A percentile compares a stretch with the other conserved stretches of the same genome.
phyloP scores from a whole-genome alignment of 2,113 vertebrate genomes.

The Monopterus albus region DNA sequence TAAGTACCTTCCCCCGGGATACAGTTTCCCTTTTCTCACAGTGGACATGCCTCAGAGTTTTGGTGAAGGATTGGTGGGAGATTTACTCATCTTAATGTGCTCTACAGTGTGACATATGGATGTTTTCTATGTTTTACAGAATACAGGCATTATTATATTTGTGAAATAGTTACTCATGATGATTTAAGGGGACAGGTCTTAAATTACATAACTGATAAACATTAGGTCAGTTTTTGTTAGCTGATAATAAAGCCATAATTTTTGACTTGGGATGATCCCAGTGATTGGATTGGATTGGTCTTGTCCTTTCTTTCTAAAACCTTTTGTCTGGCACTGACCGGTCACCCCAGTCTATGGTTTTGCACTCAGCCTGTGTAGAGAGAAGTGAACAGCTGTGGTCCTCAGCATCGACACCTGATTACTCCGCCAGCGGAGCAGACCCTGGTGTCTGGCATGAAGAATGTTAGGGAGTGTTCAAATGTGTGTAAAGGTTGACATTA shows the following conservation, averaged over 20 bases:
- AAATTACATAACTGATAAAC: conserved; percentile 30
- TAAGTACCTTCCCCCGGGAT: conserved; percentile 51
- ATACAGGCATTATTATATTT: conserved; percentile 21
- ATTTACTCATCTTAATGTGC: conserved; percentile 27
- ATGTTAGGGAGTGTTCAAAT: conserved; percentile 69
- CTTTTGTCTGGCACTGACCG: conserved; percentile 6
- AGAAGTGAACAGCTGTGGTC: conserved; percentile 50
- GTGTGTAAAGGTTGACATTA: conserved; percentile 65
- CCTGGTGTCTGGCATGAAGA: conserved; percentile 60
- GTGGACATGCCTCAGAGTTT: conserved; percentile 25
- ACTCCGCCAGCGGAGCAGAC: conserved; percentile 52
- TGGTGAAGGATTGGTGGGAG: conserved; percentile 21
- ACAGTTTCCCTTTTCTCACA: conserved; percentile 44
- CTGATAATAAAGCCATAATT: conserved; percentile 8
- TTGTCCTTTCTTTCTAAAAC: not conserved
- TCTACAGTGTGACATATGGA: conserved; percentile 28
- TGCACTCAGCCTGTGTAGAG: conserved; percentile 29
- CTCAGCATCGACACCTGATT: conserved; percentile 68
- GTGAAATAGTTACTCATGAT: not conserved
- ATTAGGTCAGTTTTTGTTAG: not conserved
- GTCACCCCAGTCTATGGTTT: conserved; percentile 29
- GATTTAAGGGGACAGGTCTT: not conserved
- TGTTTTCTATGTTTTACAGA: conserved; percentile 20
- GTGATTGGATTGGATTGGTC: not conserved
- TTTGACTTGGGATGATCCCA: conserved; percentile 15